These are phyloP conservation scores for Lynx canadensis DNA, from an alignment of 2,113 vertebrate genomes.

Conservation along the genomic window DNA sequence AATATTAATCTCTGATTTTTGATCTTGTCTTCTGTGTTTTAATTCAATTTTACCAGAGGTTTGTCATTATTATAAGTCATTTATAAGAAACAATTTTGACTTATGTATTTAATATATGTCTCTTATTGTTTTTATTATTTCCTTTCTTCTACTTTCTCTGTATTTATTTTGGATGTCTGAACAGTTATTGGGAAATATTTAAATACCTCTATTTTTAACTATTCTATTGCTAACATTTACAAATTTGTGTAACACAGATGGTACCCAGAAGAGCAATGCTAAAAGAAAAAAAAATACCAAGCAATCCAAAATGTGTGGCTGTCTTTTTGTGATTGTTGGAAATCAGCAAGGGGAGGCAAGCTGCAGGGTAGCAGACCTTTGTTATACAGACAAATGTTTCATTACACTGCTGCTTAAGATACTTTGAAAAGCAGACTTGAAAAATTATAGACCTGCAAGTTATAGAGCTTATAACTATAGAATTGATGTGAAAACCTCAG, in stretches of 20 bases:
- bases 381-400: neutral
- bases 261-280: neutral
- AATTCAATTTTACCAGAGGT: neutral
- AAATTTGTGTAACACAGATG: neutral
- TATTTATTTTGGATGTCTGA: neutral
- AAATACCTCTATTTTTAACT: neutral
- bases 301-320: neutral
- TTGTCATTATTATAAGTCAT: neutral
- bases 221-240: neutral
- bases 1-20: neutral
- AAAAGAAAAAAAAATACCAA: neutral
- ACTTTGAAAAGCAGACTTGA: neutral
- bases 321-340: neutral
- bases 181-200: neutral
- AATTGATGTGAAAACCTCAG: neutral
- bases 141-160: neutral
- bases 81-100: neutral
- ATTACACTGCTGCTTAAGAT: neutral
- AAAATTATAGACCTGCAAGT: neutral
- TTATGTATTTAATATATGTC: neutral
- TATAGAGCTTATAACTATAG: neutral
- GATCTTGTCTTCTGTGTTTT: neutral
- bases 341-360: neutral
- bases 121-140: neutral
- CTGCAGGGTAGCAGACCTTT: neutral